A percentile compares a stretch with the other conserved stretches of the same genome.
These are phyloP conservation scores for Phasia obesa DNA, from an alignment of 2,888 invertebrate species.

Conservation along the genomic window DNA sequence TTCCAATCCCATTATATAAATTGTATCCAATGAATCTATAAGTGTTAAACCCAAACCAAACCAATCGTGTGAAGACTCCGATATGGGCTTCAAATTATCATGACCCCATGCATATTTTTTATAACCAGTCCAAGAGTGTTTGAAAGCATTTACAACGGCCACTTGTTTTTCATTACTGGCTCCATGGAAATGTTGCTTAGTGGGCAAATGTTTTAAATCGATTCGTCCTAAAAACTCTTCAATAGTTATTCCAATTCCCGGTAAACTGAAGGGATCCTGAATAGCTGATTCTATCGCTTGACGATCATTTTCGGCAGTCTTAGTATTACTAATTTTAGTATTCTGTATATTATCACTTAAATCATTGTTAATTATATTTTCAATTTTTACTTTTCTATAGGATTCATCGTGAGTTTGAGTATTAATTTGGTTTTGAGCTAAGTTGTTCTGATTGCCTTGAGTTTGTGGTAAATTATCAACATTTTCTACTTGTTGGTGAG, in stretches of 20 bases:
- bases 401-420: constrained; percentile 45
- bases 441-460: constrained; percentile 42
- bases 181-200: constrained; percentile 84
- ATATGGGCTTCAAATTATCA: constrained; percentile 96
- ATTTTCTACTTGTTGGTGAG: constrained; percentile 72
- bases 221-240: constrained; percentile 77
- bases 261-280: constrained; percentile 72
- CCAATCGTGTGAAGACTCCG: constrained; percentile 94
- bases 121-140: constrained; percentile 97
- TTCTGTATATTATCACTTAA: constrained; percentile 64
- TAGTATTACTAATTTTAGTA: constrained; percentile 72
- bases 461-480: constrained; percentile 75
- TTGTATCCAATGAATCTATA: constrained; percentile 96
- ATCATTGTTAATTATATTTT: constrained; percentile 65
- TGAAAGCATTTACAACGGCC: constrained; percentile 94
- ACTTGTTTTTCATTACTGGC: constrained; percentile 91
- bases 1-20: constrained; percentile 96
- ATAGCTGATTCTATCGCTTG: constrained; percentile 74
- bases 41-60: constrained; percentile 98
- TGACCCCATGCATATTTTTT: constrained; percentile 98
- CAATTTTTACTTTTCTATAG: constrained; percentile 43
- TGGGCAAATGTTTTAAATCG: constrained; percentile 72
- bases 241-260: constrained; percentile 74
- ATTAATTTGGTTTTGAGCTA: constrained; percentile 47
- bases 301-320: constrained; percentile 69